Percentiles rank a stretch among this genome's conserved stretches.
Conservation (phyloP, 2,113 vertebrate genomes). For the Scomber japonicus region DNA sequence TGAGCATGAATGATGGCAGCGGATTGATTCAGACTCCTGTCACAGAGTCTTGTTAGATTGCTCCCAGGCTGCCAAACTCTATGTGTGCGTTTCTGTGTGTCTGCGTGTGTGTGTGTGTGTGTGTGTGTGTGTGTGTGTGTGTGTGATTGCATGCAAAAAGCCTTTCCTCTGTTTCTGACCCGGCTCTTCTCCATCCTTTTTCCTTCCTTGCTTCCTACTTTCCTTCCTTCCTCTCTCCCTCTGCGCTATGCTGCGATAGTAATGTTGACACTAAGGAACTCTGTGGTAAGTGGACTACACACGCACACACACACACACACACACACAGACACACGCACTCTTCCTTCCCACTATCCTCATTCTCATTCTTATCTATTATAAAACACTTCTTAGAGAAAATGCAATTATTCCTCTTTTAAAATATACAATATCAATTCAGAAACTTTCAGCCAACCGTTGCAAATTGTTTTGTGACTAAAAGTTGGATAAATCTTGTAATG, state of each 20-base stretch:
- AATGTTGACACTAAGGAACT: conserved; percentile 84
- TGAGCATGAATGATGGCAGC: conserved; percentile 51
- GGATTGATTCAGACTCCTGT: conserved; percentile 56
- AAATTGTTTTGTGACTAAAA: conserved; percentile 17
- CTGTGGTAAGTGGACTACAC: conserved; percentile 73
- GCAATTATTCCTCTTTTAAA: conserved; percentile 11
- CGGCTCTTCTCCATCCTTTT: conserved; percentile 44
- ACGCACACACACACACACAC: conserved; percentile 10
- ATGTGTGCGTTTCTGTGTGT: background rate
- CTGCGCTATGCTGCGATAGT: conserved; percentile 73
- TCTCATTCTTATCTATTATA: conserved; percentile 50
- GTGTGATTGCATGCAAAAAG: conserved; percentile 49
- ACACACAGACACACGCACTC: conserved; percentile 20
- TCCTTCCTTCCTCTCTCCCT: conserved; percentile 53
- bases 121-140: conserved; percentile 14
- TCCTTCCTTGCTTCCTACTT: conserved; percentile 20
- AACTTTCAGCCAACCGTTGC: background rate
- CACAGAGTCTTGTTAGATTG: conserved; percentile 54
- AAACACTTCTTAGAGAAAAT: conserved; percentile 24
- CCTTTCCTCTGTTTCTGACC: conserved; percentile 70
- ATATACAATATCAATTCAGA: conserved; percentile 6
- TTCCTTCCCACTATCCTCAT: conserved; percentile 18
- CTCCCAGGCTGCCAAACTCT: conserved; percentile 40
- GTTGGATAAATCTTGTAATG: background rate
- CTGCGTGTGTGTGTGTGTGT: background rate